Evolutionary conservation across 2,888 invertebrate genomes (phyloP).

Genomic region (Torymus tubicola): DNA sequence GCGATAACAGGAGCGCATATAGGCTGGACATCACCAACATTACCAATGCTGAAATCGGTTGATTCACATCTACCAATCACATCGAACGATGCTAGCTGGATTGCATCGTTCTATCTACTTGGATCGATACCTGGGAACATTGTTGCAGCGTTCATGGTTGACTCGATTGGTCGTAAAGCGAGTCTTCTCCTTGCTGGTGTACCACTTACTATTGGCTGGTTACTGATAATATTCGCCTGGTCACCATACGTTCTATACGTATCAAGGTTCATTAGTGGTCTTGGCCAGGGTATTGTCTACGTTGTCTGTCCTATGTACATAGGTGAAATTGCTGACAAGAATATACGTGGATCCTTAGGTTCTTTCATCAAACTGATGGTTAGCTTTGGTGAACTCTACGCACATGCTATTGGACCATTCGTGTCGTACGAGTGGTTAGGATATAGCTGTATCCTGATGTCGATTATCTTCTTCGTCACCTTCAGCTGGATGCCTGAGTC

Average conservation of each 20-base stretch:
- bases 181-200: conserved; percentile 78
- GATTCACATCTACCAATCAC: conserved; percentile 70
- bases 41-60: conserved; percentile 70
- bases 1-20: conserved; percentile 72
- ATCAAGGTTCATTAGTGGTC: conserved; percentile 80
- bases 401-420: conserved; percentile 73
- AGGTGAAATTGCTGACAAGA: conserved; percentile 81
- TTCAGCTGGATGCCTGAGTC: conserved; percentile 82
- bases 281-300: conserved; percentile 81
- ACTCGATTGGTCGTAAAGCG: conserved; percentile 79
- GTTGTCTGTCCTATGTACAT: conserved; percentile 82
- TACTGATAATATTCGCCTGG: conserved; percentile 80
- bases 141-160: conserved; percentile 79
- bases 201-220: conserved; percentile 80
- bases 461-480: conserved; percentile 76
- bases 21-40: conserved; percentile 75
- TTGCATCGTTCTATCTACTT: conserved; percentile 80
- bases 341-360: conserved; percentile 78
- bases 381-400: conserved; percentile 73
- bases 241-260: conserved; percentile 80
- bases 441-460: conserved; percentile 76
- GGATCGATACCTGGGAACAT: conserved; percentile 80
- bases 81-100: conserved; percentile 74
- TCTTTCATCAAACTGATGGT: conserved; percentile 73
- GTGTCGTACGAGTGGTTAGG: conserved; percentile 73